Evolutionary conservation across 2,888 invertebrate species (phyloP).

Genomic region (Papilio elwesi): DNA sequence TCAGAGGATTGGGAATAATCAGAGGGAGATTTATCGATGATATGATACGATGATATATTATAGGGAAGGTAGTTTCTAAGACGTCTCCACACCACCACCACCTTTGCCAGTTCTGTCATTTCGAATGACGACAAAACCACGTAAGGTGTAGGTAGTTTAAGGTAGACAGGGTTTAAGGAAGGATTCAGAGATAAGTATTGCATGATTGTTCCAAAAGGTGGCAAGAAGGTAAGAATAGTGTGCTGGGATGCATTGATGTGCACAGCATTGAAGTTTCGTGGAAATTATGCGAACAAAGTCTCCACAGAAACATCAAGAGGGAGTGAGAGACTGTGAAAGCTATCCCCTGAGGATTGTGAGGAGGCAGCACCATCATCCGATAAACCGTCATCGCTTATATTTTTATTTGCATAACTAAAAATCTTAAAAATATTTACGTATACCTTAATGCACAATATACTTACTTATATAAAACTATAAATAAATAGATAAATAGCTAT

Average conservation of each 20-base stretch:
- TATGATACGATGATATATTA: no score
- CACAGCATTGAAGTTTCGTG: slow-evolving; percentile 4
- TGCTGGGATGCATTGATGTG: neutral
- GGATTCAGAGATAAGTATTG: slow-evolving; percentile 6
- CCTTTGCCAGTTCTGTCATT: slow-evolving; percentile 5
- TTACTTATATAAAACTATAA: neutral
- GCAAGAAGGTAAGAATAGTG: neutral
- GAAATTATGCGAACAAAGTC: neutral
- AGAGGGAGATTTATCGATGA: slow-evolving; percentile 3
- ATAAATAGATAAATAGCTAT: neutral
- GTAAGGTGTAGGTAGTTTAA: neutral
- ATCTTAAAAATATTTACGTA: neutral
- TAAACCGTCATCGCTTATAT: neutral
- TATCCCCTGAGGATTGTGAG: neutral
- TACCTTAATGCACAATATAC: neutral
- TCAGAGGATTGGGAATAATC: neutral
- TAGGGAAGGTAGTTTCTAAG: slow-evolving; percentile 1
- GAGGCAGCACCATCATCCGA: neutral
- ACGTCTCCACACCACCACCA: neutral
- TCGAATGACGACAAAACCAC: neutral
- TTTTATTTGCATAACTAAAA: neutral
- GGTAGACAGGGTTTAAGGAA: neutral
- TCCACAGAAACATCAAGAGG: slow-evolving; percentile 2
- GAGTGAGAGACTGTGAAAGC: neutral
- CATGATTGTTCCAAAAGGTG: neutral